Base-by-base conservation (phyloP, 2,888 invertebrate genomes). In the Colostygia pectinataria region DNA sequence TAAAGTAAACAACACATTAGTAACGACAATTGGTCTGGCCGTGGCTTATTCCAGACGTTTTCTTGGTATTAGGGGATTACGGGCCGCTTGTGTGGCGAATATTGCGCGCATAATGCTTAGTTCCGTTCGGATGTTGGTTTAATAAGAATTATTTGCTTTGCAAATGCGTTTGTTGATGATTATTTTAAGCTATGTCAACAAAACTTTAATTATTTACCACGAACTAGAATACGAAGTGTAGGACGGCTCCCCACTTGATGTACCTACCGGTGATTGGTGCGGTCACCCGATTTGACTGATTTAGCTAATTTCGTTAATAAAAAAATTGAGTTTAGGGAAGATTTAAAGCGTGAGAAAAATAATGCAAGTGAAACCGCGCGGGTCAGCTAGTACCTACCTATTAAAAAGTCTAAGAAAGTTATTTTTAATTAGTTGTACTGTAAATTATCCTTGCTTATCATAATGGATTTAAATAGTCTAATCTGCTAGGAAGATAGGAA, bases 1-100 rank as follows among this genome's bases (percentile, higher is more conserved):
- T 77, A 75, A 75, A 68, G 80, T 82, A 86, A 85, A 84, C 84
- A 85, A 71, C 71, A 74, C 81, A 80, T 82, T 82, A 80, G 77
- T 62, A 66, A 69, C 71, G 72, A 84, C 85, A 81, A 83, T 81
- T 77, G 80, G 68, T 74, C 74, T 74, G 59, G 61, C 53, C 13
- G 42, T 58, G 69, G 70, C 68, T 77, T 80, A 77, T 81, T 83
- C 77, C 71, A 74, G 76, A 71, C 75, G 66, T 59, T 72, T 85
- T 87, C 86, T 77, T 60, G 63, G 85, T 83, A 85, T 77, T 63
- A 52, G 66, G 64, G 74, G 76, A 77, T 80, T 76, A 78, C 59
- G 55, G 46, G 60, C 86, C 63, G 71, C 83, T 80, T 88, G 88
- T 87, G 88, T 84, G 88, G 88, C 72, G 68, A 66, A 62, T 56